Conservation (phyloP, 2,797 vertebrate genomes). For the Glossophaga mutica region DNA sequence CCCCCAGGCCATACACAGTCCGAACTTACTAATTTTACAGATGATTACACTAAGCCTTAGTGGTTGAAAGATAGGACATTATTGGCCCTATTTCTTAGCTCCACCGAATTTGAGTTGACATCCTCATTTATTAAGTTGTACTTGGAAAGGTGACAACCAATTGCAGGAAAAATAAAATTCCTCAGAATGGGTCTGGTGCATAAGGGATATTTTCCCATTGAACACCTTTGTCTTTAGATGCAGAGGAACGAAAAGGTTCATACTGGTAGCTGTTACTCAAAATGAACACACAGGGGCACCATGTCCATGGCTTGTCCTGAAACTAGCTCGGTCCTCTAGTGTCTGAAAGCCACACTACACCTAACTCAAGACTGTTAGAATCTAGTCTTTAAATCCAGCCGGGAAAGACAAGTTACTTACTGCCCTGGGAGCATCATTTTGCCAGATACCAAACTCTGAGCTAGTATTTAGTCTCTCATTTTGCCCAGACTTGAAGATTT, state of each 20-base stretch:
- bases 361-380: not conserved
- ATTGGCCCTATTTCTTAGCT: not conserved
- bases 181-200: not conserved
- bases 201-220: not conserved
- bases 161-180: not conserved
- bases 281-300: conserved; percentile 77
- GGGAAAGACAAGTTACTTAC: not conserved
- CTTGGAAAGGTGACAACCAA: not conserved
- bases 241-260: not conserved
- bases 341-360: not conserved
- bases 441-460: not conserved
- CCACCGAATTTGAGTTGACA: not conserved
- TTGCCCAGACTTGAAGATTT: not conserved
- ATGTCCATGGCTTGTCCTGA: not conserved
- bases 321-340: not conserved
- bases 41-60: not conserved
- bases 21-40: not conserved
- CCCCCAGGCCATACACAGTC: not conserved
- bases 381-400: not conserved
- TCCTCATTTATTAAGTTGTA: not conserved
- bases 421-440: not conserved
- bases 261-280: conserved; percentile 39
- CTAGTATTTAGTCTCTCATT: not conserved
- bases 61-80: not conserved
- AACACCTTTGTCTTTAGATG: not conserved